Base-by-base conservation (phyloP, 2,888 invertebrate genomes). In the Lepidocyrtoides sp. region DNA sequence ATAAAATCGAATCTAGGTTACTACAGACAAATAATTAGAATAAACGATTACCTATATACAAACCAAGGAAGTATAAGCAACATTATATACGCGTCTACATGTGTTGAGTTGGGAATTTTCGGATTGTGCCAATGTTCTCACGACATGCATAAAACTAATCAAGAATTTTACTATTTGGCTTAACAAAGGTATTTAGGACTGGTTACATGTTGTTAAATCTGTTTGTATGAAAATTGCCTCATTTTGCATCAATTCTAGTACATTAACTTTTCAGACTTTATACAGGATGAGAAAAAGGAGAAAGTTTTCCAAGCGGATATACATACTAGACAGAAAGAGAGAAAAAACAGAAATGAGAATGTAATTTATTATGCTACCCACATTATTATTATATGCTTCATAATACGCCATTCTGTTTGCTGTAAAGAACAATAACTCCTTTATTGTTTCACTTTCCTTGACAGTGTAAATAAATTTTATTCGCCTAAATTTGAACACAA, bases 401-500 rank as follows among this genome's bases (percentile, higher is more conserved):
- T 75, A 44, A 23, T 48, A 51, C 7, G 20, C 36, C 3, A 0
- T 75, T 17, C 4, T 26, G 26, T 17, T 8, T 29, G 29, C 17
- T 54, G 29, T n/a, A 48, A 54, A 79, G 36, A 79, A 57, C 79
- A 79, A 57, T 79, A 57, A 20, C 32, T 51, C 29, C 77, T 79
- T 79, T 79, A 79, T 79, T 79, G 36, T 41, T 54, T 77, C 77
- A 26, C 7, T 23, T 77, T 48, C 23, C 20, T 36, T 79, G 32
- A 36, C 36, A 79, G 20, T 79, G 17, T 51, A 75, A 20, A 72
- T 75, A 79, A 32, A 79, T 79, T 77, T 57, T 79, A 79, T 79
- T 79, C 79, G 23, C 32, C 54, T 79, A 79, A 57, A 79, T 57
- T 79, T 79, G 79, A 79, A 79, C 79, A 79, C 79, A 79, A 79